Conservation (phyloP, 1,140 invertebrate genomes). For the Drosophila triauraria region DNA sequence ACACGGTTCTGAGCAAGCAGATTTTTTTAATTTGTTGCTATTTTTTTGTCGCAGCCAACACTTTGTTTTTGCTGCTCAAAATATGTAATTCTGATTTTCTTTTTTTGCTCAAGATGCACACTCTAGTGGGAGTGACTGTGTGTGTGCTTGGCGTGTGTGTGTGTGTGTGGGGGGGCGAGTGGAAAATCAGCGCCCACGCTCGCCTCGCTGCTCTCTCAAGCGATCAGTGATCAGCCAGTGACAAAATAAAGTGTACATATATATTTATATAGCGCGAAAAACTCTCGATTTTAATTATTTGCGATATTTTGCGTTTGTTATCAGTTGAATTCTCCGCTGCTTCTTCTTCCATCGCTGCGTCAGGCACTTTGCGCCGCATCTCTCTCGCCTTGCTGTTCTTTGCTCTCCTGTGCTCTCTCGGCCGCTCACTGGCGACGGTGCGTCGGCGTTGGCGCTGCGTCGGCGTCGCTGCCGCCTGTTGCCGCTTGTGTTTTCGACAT, state of each 20-base stretch:
- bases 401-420: conserved; percentile 41
- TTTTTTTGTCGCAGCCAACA: conserved; percentile 59
- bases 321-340: conserved; percentile 53
- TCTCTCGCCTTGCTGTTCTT: conserved; percentile 16
- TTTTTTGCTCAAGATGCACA: conserved; percentile 59
- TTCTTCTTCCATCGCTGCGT: conserved; percentile 15
- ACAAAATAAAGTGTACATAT: conserved; percentile 31
- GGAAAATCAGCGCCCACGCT: conserved; percentile 62
- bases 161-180: not conserved
- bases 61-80: conserved; percentile 73
- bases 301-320: conserved; percentile 70
- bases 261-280: conserved; percentile 31
- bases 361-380: conserved; percentile 41
- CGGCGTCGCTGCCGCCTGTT: conserved; percentile 51
- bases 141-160: not conserved
- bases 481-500: conserved; percentile 49
- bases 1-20: conserved; percentile 68
- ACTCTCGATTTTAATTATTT: conserved; percentile 69
- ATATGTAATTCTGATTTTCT: conserved; percentile 73
- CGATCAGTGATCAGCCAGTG: conserved; percentile 24
- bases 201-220: conserved; percentile 25
- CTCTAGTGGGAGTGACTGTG: conserved; percentile 9
- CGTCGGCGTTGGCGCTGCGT: conserved; percentile 48
- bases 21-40: conserved; percentile 64
- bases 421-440: conserved; percentile 4